These are phyloP conservation scores for Holothuria leucospilota DNA, from an alignment of 53 echinoderm and acorn worm genomes.

Conservation along the genomic window DNA sequence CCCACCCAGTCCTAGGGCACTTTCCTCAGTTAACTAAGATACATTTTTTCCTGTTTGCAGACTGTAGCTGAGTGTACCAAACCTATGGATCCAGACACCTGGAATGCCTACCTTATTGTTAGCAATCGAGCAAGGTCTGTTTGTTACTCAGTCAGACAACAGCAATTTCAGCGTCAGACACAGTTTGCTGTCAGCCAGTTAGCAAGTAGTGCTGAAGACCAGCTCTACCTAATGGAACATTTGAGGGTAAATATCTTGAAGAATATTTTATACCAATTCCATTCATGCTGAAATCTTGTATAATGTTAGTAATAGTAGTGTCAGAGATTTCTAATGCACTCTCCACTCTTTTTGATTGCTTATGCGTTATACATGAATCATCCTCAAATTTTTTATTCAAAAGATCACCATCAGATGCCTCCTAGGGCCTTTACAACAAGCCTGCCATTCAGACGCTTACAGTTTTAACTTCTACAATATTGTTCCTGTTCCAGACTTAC, in stretches of 20 bases:
- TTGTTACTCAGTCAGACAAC: conserved; percentile 91
- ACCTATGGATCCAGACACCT: conserved; percentile 92
- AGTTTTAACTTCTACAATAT: too few species aligned
- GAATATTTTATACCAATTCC: not conserved
- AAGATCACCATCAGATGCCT: too few species aligned
- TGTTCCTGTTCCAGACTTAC: too few species aligned
- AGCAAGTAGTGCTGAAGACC: conserved; percentile 82
- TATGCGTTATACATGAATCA: too few species aligned
- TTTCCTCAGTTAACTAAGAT: too few species aligned
- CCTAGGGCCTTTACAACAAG: too few species aligned
- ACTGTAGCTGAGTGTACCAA: conserved; percentile 88
- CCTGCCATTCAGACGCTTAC: too few species aligned
- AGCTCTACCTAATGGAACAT: conserved; percentile 85
- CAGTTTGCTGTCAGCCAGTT: conserved; percentile 91
- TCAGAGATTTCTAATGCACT: not conserved
- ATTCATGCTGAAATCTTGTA: too few species aligned
- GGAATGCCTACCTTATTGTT: conserved; percentile 98
- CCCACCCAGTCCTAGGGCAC: too few species aligned
- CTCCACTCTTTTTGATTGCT: too few species aligned
- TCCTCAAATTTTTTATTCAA: too few species aligned
- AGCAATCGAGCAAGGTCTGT: conserved; percentile 95
- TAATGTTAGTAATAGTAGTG: too few species aligned
- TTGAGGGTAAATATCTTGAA: conserved; percentile 63
- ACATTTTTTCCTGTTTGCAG: conserved; percentile 35
- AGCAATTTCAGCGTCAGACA: conserved; percentile 95